phyloP scores from a whole-genome alignment of 2,888 invertebrate species.

The Polydrusus pterygomalis region DNA sequence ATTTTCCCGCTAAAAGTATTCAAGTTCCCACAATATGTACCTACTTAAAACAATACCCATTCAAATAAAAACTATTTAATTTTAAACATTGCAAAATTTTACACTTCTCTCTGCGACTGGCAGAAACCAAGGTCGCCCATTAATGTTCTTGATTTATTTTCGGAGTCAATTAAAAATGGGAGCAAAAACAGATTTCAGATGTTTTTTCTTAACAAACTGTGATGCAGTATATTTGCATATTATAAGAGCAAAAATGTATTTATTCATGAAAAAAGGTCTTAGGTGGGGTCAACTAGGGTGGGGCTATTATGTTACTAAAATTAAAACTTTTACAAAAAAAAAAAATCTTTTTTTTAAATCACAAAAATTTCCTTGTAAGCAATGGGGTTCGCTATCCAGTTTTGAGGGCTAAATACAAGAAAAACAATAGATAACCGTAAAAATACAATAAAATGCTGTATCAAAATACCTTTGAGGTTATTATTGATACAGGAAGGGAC shows the following conservation, averaged over 20 bases:
- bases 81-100: background rate
- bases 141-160: constrained; percentile 22
- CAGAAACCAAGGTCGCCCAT: constrained; percentile 11
- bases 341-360: too few relatives aligned
- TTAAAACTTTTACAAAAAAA: too few relatives aligned
- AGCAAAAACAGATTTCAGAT: constrained; percentile 2
- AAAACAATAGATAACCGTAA: too few relatives aligned
- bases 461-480: too few relatives aligned
- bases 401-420: too few relatives aligned
- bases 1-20: background rate
- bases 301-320: too few relatives aligned
- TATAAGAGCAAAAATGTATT: background rate
- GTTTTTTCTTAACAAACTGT: background rate
- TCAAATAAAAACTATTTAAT: background rate
- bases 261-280: background rate
- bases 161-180: constrained; percentile 10
- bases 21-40: background rate
- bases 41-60: too few relatives aligned
- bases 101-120: background rate
- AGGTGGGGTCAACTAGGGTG: background rate
- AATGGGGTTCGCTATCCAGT: too few relatives aligned
- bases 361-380: too few relatives aligned
- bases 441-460: too few relatives aligned
- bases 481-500: too few relatives aligned
- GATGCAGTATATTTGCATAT: background rate